These are phyloP conservation scores for Toxotes lorentzi DNA, from an alignment of 2,797 vertebrate genomes.

Conservation along the genomic window DNA sequence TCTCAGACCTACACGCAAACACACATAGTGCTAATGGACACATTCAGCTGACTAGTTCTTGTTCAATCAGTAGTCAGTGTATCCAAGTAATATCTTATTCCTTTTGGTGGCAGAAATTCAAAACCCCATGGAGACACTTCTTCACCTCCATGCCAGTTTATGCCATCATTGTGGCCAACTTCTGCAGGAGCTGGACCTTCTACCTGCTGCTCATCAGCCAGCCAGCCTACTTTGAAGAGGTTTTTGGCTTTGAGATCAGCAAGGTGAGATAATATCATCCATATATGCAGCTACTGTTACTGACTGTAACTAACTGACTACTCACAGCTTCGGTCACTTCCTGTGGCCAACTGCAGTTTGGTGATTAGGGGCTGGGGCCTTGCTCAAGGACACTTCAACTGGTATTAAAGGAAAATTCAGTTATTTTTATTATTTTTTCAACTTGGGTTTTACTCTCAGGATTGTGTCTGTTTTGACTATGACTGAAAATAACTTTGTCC, in stretches of 20 bases:
- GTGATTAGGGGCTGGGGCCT: not conserved
- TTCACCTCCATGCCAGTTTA: conserved; percentile 96
- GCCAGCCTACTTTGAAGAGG: conserved; percentile 94
- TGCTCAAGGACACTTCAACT: not conserved
- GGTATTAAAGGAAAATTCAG: not conserved
- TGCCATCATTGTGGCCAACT: conserved; percentile 95
- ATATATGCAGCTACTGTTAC: not conserved
- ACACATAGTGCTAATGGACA: not conserved
- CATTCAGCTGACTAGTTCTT: not conserved
- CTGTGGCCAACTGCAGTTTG: not conserved
- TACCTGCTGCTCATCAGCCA: conserved; percentile 95
- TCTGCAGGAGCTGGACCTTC: conserved; percentile 96
- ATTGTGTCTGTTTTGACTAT: not conserved
- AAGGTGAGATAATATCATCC: conserved; percentile 81
- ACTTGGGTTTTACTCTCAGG: not conserved
- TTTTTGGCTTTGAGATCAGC: conserved; percentile 95
- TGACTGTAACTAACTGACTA: too few relatives aligned
- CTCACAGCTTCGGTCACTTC: not conserved
- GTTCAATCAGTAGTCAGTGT: not conserved
- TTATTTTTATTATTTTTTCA: too few relatives aligned
- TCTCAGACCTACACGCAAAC: not conserved
- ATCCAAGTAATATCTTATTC: conserved; percentile 19
- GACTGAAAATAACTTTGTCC: not conserved
- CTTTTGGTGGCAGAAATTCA: conserved; percentile 88
- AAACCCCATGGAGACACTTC: conserved; percentile 91